Evolutionary conservation across 1,140 invertebrate species (phyloP), one percentile per base, ranked within the genome.

Genomic region (Amphibalanus amphitrite): DNA sequence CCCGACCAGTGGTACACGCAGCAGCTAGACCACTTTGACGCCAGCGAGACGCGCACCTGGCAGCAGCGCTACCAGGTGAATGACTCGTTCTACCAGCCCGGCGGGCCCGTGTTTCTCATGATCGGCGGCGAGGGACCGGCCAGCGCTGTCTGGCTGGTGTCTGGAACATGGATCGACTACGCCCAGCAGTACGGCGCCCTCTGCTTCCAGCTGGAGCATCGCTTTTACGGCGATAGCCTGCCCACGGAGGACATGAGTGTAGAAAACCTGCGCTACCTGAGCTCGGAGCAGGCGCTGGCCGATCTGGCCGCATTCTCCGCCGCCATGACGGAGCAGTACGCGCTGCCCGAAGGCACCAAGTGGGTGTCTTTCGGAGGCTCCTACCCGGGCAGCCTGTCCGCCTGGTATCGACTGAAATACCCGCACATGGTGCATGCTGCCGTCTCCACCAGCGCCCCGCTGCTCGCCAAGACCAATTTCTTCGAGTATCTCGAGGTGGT

Each of bases 401-500:
- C 93, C 15, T 97, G 93, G 93, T 82, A 91, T 69, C 82, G 94
- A 71, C 78, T 87, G n/a, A 96, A 95, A 79, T 97, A 95, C 81
- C 92, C 94, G 1, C 88, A 96, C 82, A 81, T 95, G 13, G 86
- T 95, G 1, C 82, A 91, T 79, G 90, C 87, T 15, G 29, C 92
- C 64, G 86, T 97, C 6, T 93, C 92, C n/a, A 85, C 90, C 0
- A 94, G 91, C 82, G 93, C 90, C 1, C 93, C 93, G 10, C 80
- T 97, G 29, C 28, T 71, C 26, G 71, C 71, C 33, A 30, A 71
- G 23, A 71, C 47, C 29, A 29, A 71, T 26, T 71, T 71, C 38
- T 23, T 28, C 67, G 38, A 38, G 38, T 38, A 38, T 17, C 38
- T 38, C 17, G 6, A 38, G 38, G 38, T 38, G 38, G 38, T 38